Evolutionary conservation across 1,140 invertebrate genomes (phyloP).

Genomic region (Pogonus chalceus): DNA sequence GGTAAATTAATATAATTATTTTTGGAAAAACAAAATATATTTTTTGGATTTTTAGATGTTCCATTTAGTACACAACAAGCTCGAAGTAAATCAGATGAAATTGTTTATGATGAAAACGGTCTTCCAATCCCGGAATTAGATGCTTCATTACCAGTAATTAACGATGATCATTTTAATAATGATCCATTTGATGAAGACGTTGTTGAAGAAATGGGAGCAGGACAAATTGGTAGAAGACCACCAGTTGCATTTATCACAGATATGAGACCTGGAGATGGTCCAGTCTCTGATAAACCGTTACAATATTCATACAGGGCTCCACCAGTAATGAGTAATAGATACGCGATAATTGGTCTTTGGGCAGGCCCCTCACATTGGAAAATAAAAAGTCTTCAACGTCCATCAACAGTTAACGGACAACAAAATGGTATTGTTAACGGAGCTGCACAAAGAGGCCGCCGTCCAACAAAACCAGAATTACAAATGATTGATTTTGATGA

Average conservation of each 20-base stretch:
- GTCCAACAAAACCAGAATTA: too few species aligned
- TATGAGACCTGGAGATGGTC: background rate
- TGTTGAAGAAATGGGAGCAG: constrained; percentile 35
- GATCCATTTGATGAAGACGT: constrained; percentile 23
- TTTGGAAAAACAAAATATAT: constrained; percentile 24
- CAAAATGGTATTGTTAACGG: too few species aligned
- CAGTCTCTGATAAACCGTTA: background rate
- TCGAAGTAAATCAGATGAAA: constrained; percentile 13
- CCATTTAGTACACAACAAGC: constrained; percentile 18
- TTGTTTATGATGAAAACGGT: constrained; percentile 36
- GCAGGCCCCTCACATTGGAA: constrained; percentile 69
- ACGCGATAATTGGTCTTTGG: constrained; percentile 42
- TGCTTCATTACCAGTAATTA: constrained; percentile 31
- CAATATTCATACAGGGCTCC: background rate
- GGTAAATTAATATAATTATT: background rate
- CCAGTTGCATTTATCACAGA: background rate
- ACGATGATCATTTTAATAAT: constrained; percentile 35
- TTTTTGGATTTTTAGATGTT: constrained; percentile 16
- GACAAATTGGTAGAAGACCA: constrained; percentile 24
- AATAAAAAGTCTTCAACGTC: constrained; percentile 37
- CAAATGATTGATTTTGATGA: too few species aligned
- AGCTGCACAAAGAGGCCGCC: too few species aligned
- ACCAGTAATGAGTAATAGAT: background rate
- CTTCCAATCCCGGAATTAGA: constrained; percentile 30
- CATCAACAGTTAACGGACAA: too few species aligned